Percentiles rank a stretch among this genome's conserved stretches.
Evolutionary conservation across 2,113 vertebrate genomes (phyloP).

Genomic region (Pterocles gutturalis): DNA sequence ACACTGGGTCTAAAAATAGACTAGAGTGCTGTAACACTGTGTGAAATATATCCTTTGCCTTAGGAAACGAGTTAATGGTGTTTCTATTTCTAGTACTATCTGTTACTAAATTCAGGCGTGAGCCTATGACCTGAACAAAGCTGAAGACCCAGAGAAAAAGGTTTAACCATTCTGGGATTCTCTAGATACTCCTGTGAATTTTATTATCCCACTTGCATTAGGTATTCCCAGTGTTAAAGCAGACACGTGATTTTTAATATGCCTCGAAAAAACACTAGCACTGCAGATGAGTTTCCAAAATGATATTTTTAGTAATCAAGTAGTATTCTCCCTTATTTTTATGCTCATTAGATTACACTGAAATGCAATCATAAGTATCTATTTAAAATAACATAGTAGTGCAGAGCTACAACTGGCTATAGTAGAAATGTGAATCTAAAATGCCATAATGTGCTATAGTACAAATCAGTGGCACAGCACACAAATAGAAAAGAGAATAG

Average conservation of each 20-base stretch:
- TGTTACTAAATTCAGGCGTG: constrained; percentile 74
- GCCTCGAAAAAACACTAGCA: neutral
- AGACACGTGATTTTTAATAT: neutral
- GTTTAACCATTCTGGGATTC: neutral
- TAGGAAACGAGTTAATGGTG: constrained; percentile 42
- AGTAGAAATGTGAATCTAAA: neutral
- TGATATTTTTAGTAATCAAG: constrained; percentile 2
- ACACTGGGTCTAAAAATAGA: constrained; percentile 74
- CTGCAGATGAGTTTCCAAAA: constrained; percentile 9
- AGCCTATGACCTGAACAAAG: constrained; percentile 29
- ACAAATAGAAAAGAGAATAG: neutral
- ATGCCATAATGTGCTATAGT: neutral
- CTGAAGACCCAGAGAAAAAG: constrained; percentile 1
- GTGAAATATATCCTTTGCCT: constrained; percentile 58
- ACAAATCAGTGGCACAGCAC: neutral
- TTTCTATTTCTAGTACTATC: constrained; percentile 73
- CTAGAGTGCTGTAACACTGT: neutral
- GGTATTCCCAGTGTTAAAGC: constrained; percentile 5
- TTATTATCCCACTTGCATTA: neutral
- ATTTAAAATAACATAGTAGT: neutral
- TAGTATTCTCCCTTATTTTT: neutral
- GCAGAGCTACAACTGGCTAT: neutral
- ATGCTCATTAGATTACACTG: neutral
- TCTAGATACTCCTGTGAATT: neutral
- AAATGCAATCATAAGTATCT: neutral